phyloP scores from a whole-genome alignment of 1,140 invertebrate species.

The Paralvinella palmiformis region DNA sequence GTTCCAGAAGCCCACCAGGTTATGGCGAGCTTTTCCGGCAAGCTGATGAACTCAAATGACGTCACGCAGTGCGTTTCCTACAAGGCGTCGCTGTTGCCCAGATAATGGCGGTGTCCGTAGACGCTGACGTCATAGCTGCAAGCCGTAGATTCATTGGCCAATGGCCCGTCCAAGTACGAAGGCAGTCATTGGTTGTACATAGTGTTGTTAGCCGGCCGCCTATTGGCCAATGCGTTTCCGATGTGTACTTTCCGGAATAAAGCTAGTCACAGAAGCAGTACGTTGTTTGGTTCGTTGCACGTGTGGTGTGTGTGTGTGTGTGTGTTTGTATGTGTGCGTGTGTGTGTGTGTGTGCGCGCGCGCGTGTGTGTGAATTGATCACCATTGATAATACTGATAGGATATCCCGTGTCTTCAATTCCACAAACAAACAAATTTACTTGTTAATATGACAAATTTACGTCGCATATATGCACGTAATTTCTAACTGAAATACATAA shows the following conservation, averaged over 20 bases:
- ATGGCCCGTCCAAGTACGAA: background rate
- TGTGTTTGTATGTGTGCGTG: background rate
- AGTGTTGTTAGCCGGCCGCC: background rate
- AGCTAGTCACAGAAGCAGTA: background rate
- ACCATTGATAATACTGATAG: too few relatives aligned
- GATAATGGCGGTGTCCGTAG: background rate
- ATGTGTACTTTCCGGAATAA: background rate
- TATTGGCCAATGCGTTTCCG: background rate
- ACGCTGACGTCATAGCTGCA: background rate
- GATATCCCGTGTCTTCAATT: too few relatives aligned
- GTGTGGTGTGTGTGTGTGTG: background rate
- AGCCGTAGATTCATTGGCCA: background rate
- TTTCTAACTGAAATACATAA: too few relatives aligned
- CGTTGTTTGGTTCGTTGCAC: background rate
- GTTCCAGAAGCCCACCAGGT: slow-evolving; percentile 48
- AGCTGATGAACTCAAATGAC: slow-evolving; percentile 41
- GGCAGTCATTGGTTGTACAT: background rate
- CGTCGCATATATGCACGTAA: too few relatives aligned
- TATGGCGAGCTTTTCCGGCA: slow-evolving; percentile 48
- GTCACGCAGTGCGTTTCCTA: slow-evolving; percentile 34
- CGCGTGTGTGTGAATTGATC: background rate
- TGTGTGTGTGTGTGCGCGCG: background rate
- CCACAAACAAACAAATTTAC: too few relatives aligned
- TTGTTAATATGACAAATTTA: too few relatives aligned
- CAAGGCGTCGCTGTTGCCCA: slow-evolving; percentile 28